Base-by-base conservation (phyloP, 2,888 invertebrate genomes). In the Holacanthella duospinosa region DNA sequence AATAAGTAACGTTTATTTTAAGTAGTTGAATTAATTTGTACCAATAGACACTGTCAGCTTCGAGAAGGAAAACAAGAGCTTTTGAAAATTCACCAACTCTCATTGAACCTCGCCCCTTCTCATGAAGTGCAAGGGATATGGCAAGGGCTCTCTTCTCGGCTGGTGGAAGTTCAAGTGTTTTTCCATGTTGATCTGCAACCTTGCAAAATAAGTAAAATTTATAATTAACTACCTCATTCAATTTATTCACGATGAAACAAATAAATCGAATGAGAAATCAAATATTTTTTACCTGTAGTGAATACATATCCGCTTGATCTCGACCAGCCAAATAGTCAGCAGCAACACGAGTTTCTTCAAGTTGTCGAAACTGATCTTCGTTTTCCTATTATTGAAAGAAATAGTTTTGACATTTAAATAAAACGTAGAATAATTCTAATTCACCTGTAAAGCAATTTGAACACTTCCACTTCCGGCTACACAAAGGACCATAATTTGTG, bases 41-140 rank as follows among this genome's bases (percentile, higher is more conserved):
- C 82, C 81, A 82, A 74, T 87, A 84, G 74, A 84, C 85, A 54
- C 83, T 80, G 74, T 91, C 90, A 0, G 90, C 88, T 75, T 90
- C 90, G 24, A 90, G 77, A 25, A 90, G 80, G 67, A 89, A 79
- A 4, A 89, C 81, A 6, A 91, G 76, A 0, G 89, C 88, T 24
- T 84, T 82, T 0, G 86, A 80, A 74, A 84, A 86, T 72, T 88
- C 83, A 64, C 83, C 81, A 12, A 79, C 78, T 73, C 83, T 83
- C 69, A 89, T 78, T 0, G 86, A 85, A 1, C 83, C 80, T 21
- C 85, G 81, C 0, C 89, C 90, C 64, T 88, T 87, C 77, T 89
- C 89, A 76, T 90, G 88, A 55, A 89, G 79, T 2, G 89, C 85
- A 79, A 91, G 83, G 0, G 88, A 91, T 60, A 88, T 82, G 65